phyloP scores from a whole-genome alignment of 2,888 invertebrate genomes.

The Morpho deidamia region DNA sequence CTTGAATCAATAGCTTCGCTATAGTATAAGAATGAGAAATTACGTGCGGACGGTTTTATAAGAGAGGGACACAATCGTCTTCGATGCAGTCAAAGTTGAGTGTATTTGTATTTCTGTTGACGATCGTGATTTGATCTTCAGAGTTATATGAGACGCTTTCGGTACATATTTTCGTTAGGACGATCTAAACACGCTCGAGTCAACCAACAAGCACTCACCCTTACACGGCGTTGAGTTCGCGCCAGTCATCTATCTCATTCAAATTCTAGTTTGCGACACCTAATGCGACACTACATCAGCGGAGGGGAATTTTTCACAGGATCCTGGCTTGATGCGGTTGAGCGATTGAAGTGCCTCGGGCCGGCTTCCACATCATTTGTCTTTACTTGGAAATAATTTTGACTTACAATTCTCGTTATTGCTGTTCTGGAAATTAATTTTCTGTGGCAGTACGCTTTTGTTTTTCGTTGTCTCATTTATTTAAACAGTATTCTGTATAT shows the following conservation, averaged over 20 bases:
- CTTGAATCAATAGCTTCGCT: no score
- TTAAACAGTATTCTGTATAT: neutral
- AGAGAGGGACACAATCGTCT: no score
- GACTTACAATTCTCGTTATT: conserved; percentile 9
- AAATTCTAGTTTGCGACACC: conserved; percentile 61
- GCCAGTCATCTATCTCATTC: conserved; percentile 62
- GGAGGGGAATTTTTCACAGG: conserved; percentile 47
- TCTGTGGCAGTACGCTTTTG: neutral
- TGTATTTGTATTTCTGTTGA: no score
- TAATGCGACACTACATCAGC: conserved; percentile 50
- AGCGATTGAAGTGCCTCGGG: conserved; percentile 19
- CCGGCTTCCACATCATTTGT: conserved; percentile 18
- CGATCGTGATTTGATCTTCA: no score
- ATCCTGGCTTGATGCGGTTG: conserved; percentile 22
- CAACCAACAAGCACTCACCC: conserved; percentile 4
- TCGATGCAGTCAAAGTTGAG: no score
- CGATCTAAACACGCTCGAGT: no score
- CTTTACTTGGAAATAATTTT: conserved; percentile 20
- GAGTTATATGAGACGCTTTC: no score
- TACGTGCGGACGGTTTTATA: no score
- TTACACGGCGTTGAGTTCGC: conserved; percentile 11
- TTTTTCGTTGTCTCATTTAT: conserved; percentile 1
- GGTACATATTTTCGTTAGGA: no score
- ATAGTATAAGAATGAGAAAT: no score
- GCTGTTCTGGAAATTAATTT: conserved; percentile 7